Conservation (phyloP, 2,113 vertebrate species). For the Sciurus niger region DNA sequence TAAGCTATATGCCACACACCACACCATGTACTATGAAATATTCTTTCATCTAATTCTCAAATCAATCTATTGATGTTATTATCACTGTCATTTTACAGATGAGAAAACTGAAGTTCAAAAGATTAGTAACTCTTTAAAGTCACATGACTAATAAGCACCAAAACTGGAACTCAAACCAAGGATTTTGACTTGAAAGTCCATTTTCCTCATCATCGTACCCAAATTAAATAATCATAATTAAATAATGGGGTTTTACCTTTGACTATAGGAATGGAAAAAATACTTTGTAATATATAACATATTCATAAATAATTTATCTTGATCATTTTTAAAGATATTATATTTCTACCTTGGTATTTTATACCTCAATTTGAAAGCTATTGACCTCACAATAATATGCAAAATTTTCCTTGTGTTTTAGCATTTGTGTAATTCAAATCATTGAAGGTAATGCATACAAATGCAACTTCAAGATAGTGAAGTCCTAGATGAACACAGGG, state of each 20-base stretch:
- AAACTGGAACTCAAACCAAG: background rate
- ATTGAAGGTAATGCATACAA: background rate
- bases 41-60: slow-evolving; percentile 18
- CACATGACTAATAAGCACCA: background rate
- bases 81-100: slow-evolving; percentile 1
- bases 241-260: background rate
- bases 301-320: background rate
- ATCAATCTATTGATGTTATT: background rate
- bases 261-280: background rate
- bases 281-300: background rate
- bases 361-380: background rate
- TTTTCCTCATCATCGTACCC: background rate
- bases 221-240: background rate
- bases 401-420: slow-evolving; percentile 55
- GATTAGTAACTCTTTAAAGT: background rate
- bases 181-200: background rate
- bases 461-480: slow-evolving; percentile 32
- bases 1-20: background rate
- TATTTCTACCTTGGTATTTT: slow-evolving; percentile 15
- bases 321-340: background rate
- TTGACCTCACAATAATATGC: background rate
- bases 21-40: too few relatives aligned
- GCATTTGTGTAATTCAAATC: background rate
- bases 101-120: background rate
- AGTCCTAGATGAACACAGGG: slow-evolving; percentile 18